Conservation (phyloP, 92 coral and sea anemone species). For the Pocillopora grandis region DNA sequence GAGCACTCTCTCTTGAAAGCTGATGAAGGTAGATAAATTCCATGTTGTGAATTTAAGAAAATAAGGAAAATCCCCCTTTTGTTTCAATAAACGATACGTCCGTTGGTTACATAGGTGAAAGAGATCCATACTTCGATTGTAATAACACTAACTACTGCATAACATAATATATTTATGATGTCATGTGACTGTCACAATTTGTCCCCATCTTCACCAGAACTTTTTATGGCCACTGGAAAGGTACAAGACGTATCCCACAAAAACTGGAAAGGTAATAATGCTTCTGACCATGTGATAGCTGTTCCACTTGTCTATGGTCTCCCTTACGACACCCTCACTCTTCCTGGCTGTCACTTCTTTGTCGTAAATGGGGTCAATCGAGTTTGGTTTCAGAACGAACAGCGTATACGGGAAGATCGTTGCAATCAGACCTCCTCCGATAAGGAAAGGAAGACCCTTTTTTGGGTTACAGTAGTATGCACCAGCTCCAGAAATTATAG, state of each 20-base stretch:
- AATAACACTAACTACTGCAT: no score
- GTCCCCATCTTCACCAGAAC: slow-evolving; percentile 39
- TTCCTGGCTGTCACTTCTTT: slow-evolving; percentile 70
- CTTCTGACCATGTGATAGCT: slow-evolving; percentile 73
- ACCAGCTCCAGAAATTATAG: slow-evolving; percentile 56
- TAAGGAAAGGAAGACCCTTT: slow-evolving; percentile 66
- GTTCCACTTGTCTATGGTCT: slow-evolving; percentile 78
- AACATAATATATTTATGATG: neutral
- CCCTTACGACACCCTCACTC: slow-evolving; percentile 71
- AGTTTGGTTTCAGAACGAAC: slow-evolving; percentile 75
- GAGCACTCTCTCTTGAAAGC: no score
- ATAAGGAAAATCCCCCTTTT: neutral
- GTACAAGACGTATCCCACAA: slow-evolving; percentile 67
- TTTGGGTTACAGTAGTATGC: slow-evolving; percentile 72
- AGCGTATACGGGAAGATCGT: slow-evolving; percentile 69
- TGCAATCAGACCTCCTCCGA: slow-evolving; percentile 72
- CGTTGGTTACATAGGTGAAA: no score
- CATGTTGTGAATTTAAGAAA: neutral
- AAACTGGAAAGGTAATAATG: slow-evolving; percentile 55
- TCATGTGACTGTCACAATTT: neutral
- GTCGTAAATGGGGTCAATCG: slow-evolving; percentile 86
- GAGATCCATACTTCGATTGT: no score
- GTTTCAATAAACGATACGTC: neutral
- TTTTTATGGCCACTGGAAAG: slow-evolving; percentile 43
- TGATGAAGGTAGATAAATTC: neutral